A percentile compares a stretch with the other conserved stretches of the same genome.
Evolutionary conservation across 1,140 invertebrate species (phyloP).

Genomic region (Drosophila albomicans): DNA sequence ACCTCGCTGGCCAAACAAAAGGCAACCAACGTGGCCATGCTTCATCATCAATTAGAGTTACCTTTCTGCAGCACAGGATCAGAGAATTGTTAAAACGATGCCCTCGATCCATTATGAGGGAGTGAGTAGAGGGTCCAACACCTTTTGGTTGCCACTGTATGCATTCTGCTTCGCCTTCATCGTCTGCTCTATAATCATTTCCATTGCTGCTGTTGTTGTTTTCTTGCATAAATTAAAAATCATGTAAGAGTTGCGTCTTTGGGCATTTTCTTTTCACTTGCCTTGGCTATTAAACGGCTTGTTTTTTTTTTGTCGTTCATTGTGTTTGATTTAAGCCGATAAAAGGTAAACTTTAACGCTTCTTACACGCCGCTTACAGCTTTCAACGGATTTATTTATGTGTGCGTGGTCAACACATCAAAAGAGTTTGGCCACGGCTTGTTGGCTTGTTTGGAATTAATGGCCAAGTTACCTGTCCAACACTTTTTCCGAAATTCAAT

Average conservation of each 20-base stretch:
- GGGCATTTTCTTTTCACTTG: slow-evolving; percentile 1
- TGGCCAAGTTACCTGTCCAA: slow-evolving; percentile 25
- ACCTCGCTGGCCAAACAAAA: slow-evolving; percentile 71
- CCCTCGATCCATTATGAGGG: neutral
- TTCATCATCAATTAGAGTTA: slow-evolving; percentile 81
- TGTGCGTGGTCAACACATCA: slow-evolving; percentile 68
- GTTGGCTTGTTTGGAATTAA: slow-evolving; percentile 65
- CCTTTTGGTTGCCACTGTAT: slow-evolving; percentile 67
- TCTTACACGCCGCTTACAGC: slow-evolving; percentile 68
- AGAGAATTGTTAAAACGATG: slow-evolving; percentile 29
- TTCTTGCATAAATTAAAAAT: slow-evolving; percentile 78
- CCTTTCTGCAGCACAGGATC: slow-evolving; percentile 77
- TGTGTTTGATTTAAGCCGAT: slow-evolving; percentile 82
- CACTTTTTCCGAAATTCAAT: slow-evolving; percentile 19
- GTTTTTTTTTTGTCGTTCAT: slow-evolving; percentile 55
- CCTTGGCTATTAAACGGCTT: slow-evolving; percentile 64
- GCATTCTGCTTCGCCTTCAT: neutral
- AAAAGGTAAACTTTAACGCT: slow-evolving; percentile 74
- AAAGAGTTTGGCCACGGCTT: slow-evolving; percentile 70
- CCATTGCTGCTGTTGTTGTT: slow-evolving; percentile 34
- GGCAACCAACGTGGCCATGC: slow-evolving; percentile 35
- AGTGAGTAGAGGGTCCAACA: slow-evolving; percentile 38
- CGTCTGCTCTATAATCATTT: slow-evolving; percentile 56
- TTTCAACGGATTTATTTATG: slow-evolving; percentile 71
- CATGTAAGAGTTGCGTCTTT: slow-evolving; percentile 50